Conservation (phyloP, 2,113 vertebrate genomes). For the Chamaea fasciata region DNA sequence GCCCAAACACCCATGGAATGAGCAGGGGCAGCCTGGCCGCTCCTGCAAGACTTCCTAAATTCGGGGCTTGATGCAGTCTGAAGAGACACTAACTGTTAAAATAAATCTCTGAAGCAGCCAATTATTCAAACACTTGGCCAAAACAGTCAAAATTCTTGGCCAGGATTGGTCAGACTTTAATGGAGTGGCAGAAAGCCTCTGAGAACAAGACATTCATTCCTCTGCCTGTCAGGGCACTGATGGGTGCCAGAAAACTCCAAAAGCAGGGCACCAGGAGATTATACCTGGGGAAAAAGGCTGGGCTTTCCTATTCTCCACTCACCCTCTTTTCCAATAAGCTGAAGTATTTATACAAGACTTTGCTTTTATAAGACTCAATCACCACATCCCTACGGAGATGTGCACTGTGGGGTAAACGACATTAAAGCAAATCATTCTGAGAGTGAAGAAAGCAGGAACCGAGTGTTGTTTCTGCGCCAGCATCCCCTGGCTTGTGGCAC, state of each 20-base stretch:
- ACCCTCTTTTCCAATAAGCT: not conserved
- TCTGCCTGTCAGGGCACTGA: not conserved
- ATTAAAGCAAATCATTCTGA: not conserved
- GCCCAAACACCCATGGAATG: not conserved
- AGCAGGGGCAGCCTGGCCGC: not conserved
- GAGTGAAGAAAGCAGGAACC: fast-evolving
- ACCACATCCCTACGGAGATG: not conserved
- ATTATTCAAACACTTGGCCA: not conserved
- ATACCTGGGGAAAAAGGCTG: not conserved
- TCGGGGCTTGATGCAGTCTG: not conserved
- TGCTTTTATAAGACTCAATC: not conserved
- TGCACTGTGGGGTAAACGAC: fast-evolving
- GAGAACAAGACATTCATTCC: not conserved
- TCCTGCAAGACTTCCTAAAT: not conserved
- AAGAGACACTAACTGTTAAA: not conserved
- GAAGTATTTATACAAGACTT: no score
- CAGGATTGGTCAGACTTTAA: not conserved
- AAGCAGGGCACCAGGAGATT: not conserved
- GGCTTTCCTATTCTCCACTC: not conserved
- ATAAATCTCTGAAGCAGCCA: not conserved
- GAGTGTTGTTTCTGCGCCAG: not conserved
- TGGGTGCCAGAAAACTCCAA: not conserved
- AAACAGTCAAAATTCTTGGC: not conserved
- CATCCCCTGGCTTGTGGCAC: not conserved
- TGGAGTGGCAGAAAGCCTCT: not conserved